Evolutionary conservation across 2,113 vertebrate genomes (phyloP).

Genomic region (Percopsis transmontana): DNA sequence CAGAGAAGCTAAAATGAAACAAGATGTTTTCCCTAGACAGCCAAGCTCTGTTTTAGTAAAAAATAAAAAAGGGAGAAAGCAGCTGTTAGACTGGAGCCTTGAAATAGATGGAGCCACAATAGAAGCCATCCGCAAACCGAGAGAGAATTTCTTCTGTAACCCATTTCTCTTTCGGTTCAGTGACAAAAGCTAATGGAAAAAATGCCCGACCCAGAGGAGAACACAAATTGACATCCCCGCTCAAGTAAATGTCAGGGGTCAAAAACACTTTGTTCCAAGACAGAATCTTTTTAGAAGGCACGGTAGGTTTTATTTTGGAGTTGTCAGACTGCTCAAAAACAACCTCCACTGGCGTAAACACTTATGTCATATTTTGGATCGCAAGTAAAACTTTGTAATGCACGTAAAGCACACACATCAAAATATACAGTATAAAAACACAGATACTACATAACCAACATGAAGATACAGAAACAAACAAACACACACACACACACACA

Average conservation of each 20-base stretch:
- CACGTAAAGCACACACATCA: neutral
- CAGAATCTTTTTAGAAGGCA: neutral
- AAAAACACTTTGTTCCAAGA: neutral
- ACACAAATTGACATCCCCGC: constrained; percentile 10
- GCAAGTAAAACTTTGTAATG: constrained; percentile 24
- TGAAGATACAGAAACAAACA: constrained; percentile 16
- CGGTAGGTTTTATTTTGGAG: neutral
- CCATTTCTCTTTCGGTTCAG: constrained; percentile 15
- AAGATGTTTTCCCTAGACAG: constrained; percentile 68
- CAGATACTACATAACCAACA: too few relatives aligned
- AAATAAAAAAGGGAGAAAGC: constrained; percentile 41
- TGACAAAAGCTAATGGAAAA: constrained; percentile 30
- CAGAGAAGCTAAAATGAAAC: constrained; percentile 66
- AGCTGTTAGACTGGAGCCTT: constrained; percentile 61
- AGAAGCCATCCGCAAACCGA: constrained; percentile 24
- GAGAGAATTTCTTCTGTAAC: constrained; percentile 41
- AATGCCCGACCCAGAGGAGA: constrained; percentile 18
- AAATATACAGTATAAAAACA: too few relatives aligned
- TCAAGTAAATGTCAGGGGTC: constrained; percentile 16
- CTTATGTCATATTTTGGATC: constrained; percentile 26
- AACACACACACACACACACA: constrained; percentile 10
- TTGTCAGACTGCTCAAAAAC: constrained; percentile 20
- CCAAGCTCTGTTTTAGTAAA: constrained; percentile 50
- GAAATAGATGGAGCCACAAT: constrained; percentile 46
- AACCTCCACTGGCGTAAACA: neutral